Percentiles rank a stretch among this genome's conserved stretches.
Evolutionary conservation across 2,113 vertebrate species (phyloP).

Genomic region (Carollia perspicillata): DNA sequence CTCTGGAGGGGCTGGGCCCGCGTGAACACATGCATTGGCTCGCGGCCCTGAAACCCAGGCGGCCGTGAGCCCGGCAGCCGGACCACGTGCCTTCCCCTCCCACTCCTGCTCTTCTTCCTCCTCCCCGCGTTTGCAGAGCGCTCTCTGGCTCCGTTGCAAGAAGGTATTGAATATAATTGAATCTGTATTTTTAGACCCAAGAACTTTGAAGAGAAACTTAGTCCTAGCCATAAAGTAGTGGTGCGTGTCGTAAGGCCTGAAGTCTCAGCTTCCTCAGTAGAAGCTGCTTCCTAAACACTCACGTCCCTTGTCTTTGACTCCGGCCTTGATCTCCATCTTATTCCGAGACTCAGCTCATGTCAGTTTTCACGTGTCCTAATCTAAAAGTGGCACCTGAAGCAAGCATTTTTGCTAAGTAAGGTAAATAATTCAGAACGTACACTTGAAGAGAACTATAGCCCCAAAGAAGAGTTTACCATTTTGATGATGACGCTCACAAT

Average conservation of each 20-base stretch:
- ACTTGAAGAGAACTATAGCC: neutral
- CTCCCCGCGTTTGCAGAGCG: neutral
- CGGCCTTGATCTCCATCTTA: neutral
- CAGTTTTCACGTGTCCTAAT: neutral
- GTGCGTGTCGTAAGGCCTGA: neutral
- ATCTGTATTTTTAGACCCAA: too few species aligned
- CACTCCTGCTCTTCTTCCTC: neutral
- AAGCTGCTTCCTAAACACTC: neutral
- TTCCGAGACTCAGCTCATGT: neutral
- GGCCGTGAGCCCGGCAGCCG: neutral
- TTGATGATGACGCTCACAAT: neutral
- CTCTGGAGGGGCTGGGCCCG: too few species aligned
- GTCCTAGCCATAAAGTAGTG: neutral
- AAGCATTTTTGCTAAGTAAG: neutral
- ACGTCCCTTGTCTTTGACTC: neutral
- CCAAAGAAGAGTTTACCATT: neutral
- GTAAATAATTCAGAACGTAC: neutral
- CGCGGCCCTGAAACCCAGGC: too few species aligned
- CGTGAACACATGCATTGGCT: too few species aligned
- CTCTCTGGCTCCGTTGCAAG: neutral
- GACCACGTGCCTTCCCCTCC: neutral
- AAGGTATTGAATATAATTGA: too few species aligned
- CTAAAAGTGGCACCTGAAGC: neutral
- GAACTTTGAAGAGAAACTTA: neutral
- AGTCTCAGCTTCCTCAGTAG: neutral